Evolutionary conservation across 1,140 invertebrate genomes (phyloP), one percentile per base, ranked within the genome.

Genomic region (Apolygus lucorum): DNA sequence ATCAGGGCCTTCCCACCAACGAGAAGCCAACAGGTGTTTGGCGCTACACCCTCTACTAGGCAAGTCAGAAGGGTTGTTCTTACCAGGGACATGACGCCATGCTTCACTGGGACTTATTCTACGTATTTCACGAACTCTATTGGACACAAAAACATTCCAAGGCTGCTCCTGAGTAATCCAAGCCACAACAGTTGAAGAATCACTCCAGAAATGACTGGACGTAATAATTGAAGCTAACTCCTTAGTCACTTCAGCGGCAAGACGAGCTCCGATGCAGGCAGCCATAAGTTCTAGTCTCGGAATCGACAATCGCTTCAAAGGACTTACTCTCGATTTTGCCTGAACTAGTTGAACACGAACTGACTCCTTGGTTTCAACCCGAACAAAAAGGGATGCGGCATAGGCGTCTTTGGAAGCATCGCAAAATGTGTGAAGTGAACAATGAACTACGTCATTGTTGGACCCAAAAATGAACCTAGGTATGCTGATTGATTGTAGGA

Each of bases 201-300:
- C 63, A 22, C 21, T 65, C 63, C 63, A 65, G 28, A 2, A 65
- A 28, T 25, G n/a, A n/a, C n/a, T n/a, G 2, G 26, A 11, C 28
- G 24, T 49, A 17, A 11, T 8, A 8, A 49, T 17, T 11, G 8
- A 8, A 11, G 34, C 8, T 49, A 49, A 17, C 8, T 11, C 17
- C 17, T 49, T 49, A 11, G 17, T 8, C 17, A 49, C 17, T 8
- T 49, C 17, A 49, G 8, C 17, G 8, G 63, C 27, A 13, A 81
- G 17, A 24, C 76, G 70, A 1, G 71, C 73, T 1, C 75, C 77
- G 14, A 80, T 49, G 0, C 79, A 63, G 0, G 79, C 79, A 8
- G 77, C 80, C 68, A 79, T 74, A 0, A 82, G 73, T 72, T 82
- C 79, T 1, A 82, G 68, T 25, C 78, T 71, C 0, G 80, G 79